These are phyloP conservation scores for Heterotis niloticus DNA, from an alignment of 2,113 vertebrate species.

Conservation along the genomic window DNA sequence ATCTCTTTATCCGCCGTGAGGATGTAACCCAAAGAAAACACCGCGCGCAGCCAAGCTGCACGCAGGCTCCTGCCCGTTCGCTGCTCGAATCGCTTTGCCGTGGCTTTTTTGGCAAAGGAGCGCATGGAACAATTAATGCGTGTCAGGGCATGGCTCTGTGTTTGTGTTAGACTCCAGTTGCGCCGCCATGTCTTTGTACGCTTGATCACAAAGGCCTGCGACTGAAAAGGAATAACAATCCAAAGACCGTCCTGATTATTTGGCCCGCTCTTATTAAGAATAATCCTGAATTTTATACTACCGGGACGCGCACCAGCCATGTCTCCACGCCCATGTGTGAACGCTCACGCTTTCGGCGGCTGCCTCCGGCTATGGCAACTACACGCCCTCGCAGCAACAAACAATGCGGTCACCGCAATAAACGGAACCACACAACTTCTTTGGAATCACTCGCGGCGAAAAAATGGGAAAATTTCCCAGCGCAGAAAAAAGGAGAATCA, in stretches of 20 bases:
- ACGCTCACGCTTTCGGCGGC: too few species aligned
- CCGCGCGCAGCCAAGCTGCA: too few species aligned
- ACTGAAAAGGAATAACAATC: background rate
- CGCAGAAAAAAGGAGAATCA: background rate
- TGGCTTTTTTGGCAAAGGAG: background rate
- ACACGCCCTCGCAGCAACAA: constrained; percentile 1
- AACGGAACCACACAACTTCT: background rate
- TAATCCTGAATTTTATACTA: background rate
- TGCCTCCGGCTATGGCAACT: too few species aligned
- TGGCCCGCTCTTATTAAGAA: background rate
- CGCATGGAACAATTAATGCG: background rate
- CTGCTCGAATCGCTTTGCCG: background rate
- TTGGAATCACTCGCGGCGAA: background rate
- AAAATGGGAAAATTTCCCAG: background rate
- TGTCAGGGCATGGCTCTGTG: background rate
- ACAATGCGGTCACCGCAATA: background rate
- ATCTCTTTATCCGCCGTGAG: background rate
- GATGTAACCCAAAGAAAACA: background rate
- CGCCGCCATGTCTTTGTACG: too few species aligned
- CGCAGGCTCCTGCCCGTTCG: background rate
- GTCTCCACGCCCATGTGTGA: background rate
- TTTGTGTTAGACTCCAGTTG: background rate
- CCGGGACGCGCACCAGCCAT: background rate
- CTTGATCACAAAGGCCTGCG: background rate
- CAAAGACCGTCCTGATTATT: background rate